Conservation (phyloP, 2,113 vertebrate genomes). For the Donacobius atricapilla region DNA sequence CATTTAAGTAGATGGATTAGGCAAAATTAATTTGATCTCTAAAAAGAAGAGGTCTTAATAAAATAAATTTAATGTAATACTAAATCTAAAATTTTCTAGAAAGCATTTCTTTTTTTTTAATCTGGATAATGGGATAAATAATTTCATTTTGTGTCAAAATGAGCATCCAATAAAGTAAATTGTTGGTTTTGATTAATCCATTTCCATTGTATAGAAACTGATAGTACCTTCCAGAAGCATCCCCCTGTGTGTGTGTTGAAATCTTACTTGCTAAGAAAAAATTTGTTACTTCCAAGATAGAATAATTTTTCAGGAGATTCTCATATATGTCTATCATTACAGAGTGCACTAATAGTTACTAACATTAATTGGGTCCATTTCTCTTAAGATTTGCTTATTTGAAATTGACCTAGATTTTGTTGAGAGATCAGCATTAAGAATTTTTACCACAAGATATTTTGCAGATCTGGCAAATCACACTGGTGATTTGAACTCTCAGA, state of each 20-base stretch:
- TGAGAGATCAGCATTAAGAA: background rate
- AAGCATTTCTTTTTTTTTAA: background rate
- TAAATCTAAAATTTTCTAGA: background rate
- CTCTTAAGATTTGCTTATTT: slow-evolving; percentile 44
- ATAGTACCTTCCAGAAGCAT: background rate
- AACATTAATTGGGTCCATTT: slow-evolving; percentile 51
- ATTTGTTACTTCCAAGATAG: background rate
- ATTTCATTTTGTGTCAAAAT: background rate
- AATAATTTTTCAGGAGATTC: background rate
- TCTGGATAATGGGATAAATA: background rate
- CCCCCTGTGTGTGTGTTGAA: background rate
- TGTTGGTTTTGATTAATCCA: background rate
- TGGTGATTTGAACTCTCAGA: background rate
- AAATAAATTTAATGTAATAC: background rate
- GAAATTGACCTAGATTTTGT: slow-evolving; percentile 45
- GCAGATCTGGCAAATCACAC: background rate
- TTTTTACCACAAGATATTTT: slow-evolving; percentile 21
- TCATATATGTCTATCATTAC: background rate
- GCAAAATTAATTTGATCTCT: background rate
- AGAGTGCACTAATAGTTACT: slow-evolving; percentile 23
- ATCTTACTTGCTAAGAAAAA: background rate
- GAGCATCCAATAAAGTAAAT: background rate
- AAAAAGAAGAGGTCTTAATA: background rate
- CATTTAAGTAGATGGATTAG: background rate
- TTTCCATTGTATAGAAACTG: background rate